Evolutionary conservation across 2,888 invertebrate species (phyloP).

Genomic region (Lamellibrachia satsuma): DNA sequence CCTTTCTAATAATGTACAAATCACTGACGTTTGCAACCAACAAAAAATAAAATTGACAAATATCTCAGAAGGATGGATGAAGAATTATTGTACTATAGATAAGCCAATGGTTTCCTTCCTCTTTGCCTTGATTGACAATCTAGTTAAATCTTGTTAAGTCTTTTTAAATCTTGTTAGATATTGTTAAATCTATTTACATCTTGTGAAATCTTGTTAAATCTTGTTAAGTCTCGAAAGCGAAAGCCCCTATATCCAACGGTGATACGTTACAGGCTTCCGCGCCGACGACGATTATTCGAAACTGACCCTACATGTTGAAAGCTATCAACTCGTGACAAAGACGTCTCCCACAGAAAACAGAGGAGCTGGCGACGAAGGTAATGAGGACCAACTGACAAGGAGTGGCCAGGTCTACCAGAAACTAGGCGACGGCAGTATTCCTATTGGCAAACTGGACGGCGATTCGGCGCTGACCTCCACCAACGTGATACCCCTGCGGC

Average conservation of each 20-base stretch:
- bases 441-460: background rate
- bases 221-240: too few relatives aligned
- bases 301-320: background rate
- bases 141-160: too few relatives aligned
- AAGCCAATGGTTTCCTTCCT: too few relatives aligned
- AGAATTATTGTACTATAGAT: too few relatives aligned
- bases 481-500: background rate
- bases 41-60: too few relatives aligned
- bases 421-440: background rate
- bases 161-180: too few relatives aligned
- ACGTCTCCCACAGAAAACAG: background rate
- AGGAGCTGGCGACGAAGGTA: background rate
- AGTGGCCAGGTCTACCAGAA: background rate
- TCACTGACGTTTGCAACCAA: too few relatives aligned
- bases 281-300: background rate
- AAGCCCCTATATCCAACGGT: background rate
- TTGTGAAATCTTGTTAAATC: too few relatives aligned
- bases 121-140: too few relatives aligned
- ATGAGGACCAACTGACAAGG: background rate
- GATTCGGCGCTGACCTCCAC: background rate
- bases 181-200: too few relatives aligned
- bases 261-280: background rate
- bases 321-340: background rate
- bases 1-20: too few relatives aligned
- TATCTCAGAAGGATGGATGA: too few relatives aligned